These are phyloP conservation scores for Momotus momota DNA, from an alignment of 2,797 vertebrate species.

Conservation along the genomic window DNA sequence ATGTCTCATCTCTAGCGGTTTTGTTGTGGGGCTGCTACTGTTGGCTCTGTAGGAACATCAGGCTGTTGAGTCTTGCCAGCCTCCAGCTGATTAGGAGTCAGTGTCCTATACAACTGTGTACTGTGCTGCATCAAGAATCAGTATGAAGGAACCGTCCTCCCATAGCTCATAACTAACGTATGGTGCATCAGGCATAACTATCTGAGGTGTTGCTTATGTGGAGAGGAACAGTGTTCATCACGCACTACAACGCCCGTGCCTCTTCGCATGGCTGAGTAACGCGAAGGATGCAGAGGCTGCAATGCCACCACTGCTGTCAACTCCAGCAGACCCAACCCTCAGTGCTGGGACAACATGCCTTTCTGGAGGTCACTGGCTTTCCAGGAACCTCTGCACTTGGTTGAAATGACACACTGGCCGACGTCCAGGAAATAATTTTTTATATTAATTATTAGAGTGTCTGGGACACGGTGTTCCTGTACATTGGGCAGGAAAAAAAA, in stretches of 20 bases:
- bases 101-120: rapidly evolving
- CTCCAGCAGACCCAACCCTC: background rate
- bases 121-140: background rate
- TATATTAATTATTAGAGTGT: background rate
- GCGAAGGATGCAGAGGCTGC: background rate
- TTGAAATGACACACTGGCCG: background rate
- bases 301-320: rapidly evolving
- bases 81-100: background rate
- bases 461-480: background rate
- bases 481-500: background rate
- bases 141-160: background rate
- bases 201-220: background rate
- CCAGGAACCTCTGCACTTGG: background rate
- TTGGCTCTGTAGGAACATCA: background rate
- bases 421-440: background rate
- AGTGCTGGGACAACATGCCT: background rate
- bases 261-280: rapidly evolving
- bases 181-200: background rate
- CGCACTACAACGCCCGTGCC: rapidly evolving
- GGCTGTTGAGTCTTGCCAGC: background rate
- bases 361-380: background rate
- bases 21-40: background rate
- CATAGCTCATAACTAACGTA: background rate
- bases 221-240: rapidly evolving
- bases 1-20: background rate